Evolutionary conservation across 1,140 invertebrate genomes (phyloP).

Genomic region (Lasioglossum albipes): DNA sequence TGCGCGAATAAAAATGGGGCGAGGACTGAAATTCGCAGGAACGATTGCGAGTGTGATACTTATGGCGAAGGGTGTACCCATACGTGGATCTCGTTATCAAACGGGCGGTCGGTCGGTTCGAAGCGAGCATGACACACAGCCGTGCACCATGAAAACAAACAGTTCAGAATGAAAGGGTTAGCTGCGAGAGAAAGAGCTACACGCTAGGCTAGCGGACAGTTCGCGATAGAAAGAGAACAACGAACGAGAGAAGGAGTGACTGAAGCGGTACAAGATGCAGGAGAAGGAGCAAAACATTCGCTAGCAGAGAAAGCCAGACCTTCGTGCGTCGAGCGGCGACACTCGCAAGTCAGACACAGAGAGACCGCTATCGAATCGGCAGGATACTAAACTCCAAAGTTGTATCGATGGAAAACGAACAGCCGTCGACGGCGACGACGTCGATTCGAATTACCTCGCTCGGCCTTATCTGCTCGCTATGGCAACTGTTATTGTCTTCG

Average conservation of each 20-base stretch:
- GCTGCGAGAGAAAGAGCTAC: neutral
- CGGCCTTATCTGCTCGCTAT: too few relatives aligned
- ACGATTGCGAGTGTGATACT: too few relatives aligned
- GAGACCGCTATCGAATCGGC: constrained; percentile 1
- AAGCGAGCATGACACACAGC: constrained; percentile 42
- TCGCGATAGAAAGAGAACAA: neutral
- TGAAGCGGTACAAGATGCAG: constrained; percentile 11
- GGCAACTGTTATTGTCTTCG: too few relatives aligned
- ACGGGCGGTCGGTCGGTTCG: constrained; percentile 1
- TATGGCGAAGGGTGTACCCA: too few relatives aligned
- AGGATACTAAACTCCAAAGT: neutral
- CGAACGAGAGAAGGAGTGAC: neutral
- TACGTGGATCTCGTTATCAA: constrained; percentile 35
- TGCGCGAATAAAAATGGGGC: too few relatives aligned
- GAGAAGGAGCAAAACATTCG: constrained; percentile 20
- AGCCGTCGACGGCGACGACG: too few relatives aligned
- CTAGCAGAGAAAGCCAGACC: constrained; percentile 17
- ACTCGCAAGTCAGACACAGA: neutral
- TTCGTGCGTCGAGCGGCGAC: neutral
- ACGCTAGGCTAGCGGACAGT: too few relatives aligned
- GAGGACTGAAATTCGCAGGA: too few relatives aligned
- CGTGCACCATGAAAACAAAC: constrained; percentile 51
- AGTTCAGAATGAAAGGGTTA: constrained; percentile 34
- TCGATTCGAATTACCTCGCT: too few relatives aligned
- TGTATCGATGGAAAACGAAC: too few relatives aligned